Conservation (phyloP, 1,140 invertebrate species). For the Globodera ellingtonae region DNA sequence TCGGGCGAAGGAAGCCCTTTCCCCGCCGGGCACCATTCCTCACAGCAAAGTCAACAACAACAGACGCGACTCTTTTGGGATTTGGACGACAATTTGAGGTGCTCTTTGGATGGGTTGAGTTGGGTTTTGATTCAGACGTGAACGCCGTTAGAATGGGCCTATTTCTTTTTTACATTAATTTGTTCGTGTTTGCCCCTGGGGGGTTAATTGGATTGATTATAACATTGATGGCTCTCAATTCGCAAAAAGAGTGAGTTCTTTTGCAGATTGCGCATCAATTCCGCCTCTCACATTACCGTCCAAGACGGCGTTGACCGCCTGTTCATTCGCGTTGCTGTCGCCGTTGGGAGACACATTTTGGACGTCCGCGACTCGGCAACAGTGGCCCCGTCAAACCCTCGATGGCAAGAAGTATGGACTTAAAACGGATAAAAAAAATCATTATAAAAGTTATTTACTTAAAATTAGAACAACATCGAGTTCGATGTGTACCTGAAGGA, state of each 20-base stretch:
- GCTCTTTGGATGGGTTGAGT: neutral
- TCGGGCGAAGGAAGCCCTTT: neutral
- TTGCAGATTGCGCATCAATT: slow-evolving; percentile 29
- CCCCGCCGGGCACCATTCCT: too few relatives aligned
- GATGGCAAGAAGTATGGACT: slow-evolving; percentile 40
- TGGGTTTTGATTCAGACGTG: too few relatives aligned
- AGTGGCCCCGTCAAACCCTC: slow-evolving; percentile 48
- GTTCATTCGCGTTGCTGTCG: slow-evolving; percentile 47
- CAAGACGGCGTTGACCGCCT: slow-evolving; percentile 42
- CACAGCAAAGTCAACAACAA: neutral
- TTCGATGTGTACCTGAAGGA: slow-evolving; percentile 60
- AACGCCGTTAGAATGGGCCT: too few relatives aligned
- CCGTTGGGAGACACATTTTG: slow-evolving; percentile 51
- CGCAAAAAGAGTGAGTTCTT: too few relatives aligned
- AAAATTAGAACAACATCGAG: slow-evolving; percentile 40
- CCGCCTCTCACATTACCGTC: slow-evolving; percentile 41
- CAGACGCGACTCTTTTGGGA: slow-evolving; percentile 45
- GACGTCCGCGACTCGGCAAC: slow-evolving; percentile 44
- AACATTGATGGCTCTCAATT: too few relatives aligned
- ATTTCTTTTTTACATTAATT: too few relatives aligned
- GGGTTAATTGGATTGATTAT: too few relatives aligned
- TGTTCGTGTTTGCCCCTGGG: too few relatives aligned
- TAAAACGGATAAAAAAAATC: too few relatives aligned
- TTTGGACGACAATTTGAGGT: slow-evolving; percentile 50
- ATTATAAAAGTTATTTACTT: too few relatives aligned